These are phyloP conservation scores for Crocallis elinguaria DNA, from an alignment of 2,888 invertebrate species.

Conservation along the genomic window DNA sequence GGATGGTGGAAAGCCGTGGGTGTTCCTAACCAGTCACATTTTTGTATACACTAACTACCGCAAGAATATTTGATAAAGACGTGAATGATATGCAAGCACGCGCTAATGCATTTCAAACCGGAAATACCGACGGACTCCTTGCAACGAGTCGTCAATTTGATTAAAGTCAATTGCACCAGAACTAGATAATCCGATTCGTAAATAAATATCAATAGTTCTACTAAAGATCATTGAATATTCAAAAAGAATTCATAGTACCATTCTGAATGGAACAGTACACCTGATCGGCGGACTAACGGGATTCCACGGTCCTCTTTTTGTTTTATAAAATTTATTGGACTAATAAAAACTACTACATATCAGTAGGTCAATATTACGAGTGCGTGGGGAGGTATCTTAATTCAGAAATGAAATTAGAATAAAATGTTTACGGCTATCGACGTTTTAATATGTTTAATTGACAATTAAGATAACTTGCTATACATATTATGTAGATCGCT, in stretches of 20 bases:
- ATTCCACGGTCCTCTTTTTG: conserved; percentile 49
- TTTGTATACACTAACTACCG: conserved; percentile 66
- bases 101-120: conserved; percentile 36
- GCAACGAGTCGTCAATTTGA: conserved; percentile 24
- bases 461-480: conserved; percentile 6
- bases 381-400: conserved; percentile 42
- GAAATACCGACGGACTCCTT: conserved; percentile 27
- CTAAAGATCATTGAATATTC: conserved; percentile 8
- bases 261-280: conserved; percentile 43
- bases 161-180: conserved; percentile 20
- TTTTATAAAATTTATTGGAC: conserved; percentile 53
- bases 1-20: conserved; percentile 75
- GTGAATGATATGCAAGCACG: conserved; percentile 50
- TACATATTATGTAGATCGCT: too few relatives aligned
- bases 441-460: conserved; percentile 27
- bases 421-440: conserved; percentile 31
- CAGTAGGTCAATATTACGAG: conserved; percentile 42
- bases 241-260: conserved; percentile 8
- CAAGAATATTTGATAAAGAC: conserved; percentile 66
- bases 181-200: not conserved
- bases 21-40: conserved; percentile 76
- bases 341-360: conserved; percentile 48
- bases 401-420: conserved; percentile 38
- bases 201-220: not conserved
- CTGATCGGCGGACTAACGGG: conserved; percentile 57